These are phyloP conservation scores for Rhyacophila evoluta DNA, from an alignment of 2,888 invertebrate species.

Conservation along the genomic window DNA sequence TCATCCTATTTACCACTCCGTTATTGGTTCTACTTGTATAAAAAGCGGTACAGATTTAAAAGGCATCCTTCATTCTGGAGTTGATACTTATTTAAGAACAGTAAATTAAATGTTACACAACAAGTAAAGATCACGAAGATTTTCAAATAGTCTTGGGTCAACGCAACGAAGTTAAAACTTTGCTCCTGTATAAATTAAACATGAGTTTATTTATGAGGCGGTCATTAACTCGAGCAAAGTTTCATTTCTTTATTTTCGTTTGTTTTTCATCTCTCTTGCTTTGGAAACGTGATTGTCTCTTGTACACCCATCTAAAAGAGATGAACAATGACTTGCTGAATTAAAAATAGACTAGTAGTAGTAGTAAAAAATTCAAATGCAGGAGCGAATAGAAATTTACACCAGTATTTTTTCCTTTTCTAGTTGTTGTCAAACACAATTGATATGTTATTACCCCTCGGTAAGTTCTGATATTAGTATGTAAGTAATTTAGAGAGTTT, in stretches of 20 bases:
- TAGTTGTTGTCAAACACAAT: too few species aligned
- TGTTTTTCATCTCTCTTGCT: slow-evolving; percentile 40
- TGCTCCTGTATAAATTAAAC: slow-evolving; percentile 63
- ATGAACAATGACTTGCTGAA: not conserved
- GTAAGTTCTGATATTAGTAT: too few species aligned
- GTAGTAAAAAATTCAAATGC: too few species aligned
- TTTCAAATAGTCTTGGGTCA: slow-evolving; percentile 58
- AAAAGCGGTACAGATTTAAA: too few species aligned
- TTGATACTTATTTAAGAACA: not conserved
- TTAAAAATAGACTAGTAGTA: too few species aligned
- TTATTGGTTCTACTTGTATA: too few species aligned
- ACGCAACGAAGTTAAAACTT: slow-evolving; percentile 55
- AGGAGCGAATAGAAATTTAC: too few species aligned
- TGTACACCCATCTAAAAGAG: not conserved
- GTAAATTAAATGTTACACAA: not conserved
- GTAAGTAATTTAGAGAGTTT: too few species aligned
- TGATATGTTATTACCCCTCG: too few species aligned
- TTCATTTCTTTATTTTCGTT: slow-evolving; percentile 58
- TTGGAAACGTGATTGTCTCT: slow-evolving; percentile 4
- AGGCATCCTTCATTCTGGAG: too few species aligned
- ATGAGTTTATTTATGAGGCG: slow-evolving; percentile 63
- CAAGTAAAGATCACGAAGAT: not conserved
- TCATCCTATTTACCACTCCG: too few species aligned
- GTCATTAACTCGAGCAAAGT: slow-evolving; percentile 62
- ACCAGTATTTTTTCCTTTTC: too few species aligned